A percentile compares a stretch with the other conserved stretches of the same genome.
These are phyloP conservation scores for Danionella cerebrum DNA, from an alignment of 2,113 vertebrate species.

Conservation along the genomic window DNA sequence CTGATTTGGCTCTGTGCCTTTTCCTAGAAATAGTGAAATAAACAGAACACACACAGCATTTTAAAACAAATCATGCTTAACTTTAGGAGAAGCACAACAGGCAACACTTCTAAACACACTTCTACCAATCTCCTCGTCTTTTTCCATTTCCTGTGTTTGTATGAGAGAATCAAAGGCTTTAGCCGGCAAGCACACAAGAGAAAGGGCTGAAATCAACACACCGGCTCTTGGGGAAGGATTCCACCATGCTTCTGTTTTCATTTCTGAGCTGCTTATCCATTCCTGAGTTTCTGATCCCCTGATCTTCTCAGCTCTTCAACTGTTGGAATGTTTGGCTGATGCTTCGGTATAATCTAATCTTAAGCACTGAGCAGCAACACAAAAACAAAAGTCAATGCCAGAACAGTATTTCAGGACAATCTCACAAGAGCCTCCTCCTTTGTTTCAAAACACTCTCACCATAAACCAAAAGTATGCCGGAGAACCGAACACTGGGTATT, in stretches of 20 bases:
- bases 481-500: no score
- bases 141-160: slow-evolving; percentile 7
- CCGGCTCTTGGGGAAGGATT: slow-evolving; percentile 2
- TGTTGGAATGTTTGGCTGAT: slow-evolving; percentile 16
- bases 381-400: slow-evolving; percentile 33
- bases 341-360: slow-evolving; percentile 57
- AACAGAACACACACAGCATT: no score
- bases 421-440: slow-evolving; percentile 41
- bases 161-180: slow-evolving; percentile 20
- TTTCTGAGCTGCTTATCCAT: slow-evolving; percentile 26
- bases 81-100: slow-evolving; percentile 3
- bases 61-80: slow-evolving; percentile 10
- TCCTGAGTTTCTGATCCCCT: slow-evolving; percentile 53
- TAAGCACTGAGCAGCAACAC: slow-evolving; percentile 40
- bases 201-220: slow-evolving; percentile 14
- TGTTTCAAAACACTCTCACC: neutral
- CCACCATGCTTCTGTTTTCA: slow-evolving; percentile 7
- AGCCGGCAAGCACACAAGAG: neutral
- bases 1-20: no score
- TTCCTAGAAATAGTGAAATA: no score
- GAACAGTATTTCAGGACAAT: slow-evolving; percentile 58
- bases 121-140: slow-evolving; percentile 7
- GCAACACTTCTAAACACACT: neutral
- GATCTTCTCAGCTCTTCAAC: slow-evolving; percentile 52
- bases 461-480: no score